phyloP scores from a whole-genome alignment of 2,113 vertebrate genomes.

The Festucalex cinctus region DNA sequence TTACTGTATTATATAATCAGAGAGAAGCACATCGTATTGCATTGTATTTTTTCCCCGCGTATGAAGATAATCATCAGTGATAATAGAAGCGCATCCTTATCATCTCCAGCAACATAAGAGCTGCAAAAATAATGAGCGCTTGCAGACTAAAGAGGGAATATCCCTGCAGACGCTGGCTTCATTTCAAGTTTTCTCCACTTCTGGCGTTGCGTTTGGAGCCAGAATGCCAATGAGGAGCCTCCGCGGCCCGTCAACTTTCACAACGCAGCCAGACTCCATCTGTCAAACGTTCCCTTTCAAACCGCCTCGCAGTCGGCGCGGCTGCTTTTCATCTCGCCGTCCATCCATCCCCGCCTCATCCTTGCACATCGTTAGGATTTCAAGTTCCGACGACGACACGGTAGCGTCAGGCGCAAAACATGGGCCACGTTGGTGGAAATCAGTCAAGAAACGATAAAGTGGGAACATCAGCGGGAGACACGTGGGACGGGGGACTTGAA shows the following conservation, averaged over 20 bases:
- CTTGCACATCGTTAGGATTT: constrained; percentile 42
- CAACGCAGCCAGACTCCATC: background rate
- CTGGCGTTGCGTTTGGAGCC: background rate
- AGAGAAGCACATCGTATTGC: no score
- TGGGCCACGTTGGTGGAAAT: constrained; percentile 57
- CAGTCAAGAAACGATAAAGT: constrained; percentile 64
- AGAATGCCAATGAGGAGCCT: background rate
- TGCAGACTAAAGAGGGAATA: background rate
- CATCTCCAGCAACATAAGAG: no score
- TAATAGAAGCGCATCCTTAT: no score
- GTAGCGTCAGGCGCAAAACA: constrained; percentile 16
- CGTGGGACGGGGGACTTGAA: constrained; percentile 29
- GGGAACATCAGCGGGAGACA: constrained; percentile 57
- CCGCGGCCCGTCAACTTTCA: background rate
- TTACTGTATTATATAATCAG: no score
- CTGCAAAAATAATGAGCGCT: background rate
- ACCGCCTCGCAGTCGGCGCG: background rate
- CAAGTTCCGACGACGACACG: constrained; percentile 39
- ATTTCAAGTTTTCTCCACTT: background rate
- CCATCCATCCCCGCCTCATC: constrained; percentile 25
- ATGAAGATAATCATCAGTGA: no score
- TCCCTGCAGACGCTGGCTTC: background rate
- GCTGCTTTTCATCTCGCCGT: constrained; percentile 14
- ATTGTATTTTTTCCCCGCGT: no score
- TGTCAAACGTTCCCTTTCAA: background rate